Conservation (phyloP, 2,797 vertebrate species). For the Avahi laniger region DNA sequence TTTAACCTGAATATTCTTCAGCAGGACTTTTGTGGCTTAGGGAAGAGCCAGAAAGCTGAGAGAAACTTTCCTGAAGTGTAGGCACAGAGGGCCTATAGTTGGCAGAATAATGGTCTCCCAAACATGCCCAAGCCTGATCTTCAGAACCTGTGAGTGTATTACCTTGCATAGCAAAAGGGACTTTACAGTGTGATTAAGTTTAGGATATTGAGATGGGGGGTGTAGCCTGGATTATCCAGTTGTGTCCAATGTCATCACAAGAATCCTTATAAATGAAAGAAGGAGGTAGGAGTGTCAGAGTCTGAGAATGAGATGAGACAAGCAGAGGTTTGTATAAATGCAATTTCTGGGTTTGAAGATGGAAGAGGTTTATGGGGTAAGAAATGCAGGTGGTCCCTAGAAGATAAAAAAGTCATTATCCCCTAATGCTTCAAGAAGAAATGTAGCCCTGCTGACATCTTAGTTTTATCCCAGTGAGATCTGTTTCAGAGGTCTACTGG, state of each 20-base stretch:
- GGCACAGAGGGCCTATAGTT: not conserved
- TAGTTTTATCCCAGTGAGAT: not conserved
- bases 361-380: not conserved
- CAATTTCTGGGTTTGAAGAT: not conserved
- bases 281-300: not conserved
- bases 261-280: not conserved
- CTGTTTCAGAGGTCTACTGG: not conserved
- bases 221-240: not conserved
- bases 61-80: not conserved
- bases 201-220: not conserved
- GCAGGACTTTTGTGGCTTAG: not conserved
- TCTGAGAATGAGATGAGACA: not conserved
- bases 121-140: not conserved
- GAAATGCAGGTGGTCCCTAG: not conserved
- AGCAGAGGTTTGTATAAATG: not conserved
- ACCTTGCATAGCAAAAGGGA: not conserved
- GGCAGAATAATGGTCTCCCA: not conserved
- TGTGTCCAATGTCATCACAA: not conserved
- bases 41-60: not conserved
- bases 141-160: not conserved
- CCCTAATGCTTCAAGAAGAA: not conserved
- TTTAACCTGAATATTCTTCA: not conserved
- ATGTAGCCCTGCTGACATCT: not conserved
- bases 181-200: not conserved
- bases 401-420: not conserved